These are phyloP conservation scores for Eonycteris spelaea DNA, from an alignment of 2,113 vertebrate genomes.

Conservation along the genomic window DNA sequence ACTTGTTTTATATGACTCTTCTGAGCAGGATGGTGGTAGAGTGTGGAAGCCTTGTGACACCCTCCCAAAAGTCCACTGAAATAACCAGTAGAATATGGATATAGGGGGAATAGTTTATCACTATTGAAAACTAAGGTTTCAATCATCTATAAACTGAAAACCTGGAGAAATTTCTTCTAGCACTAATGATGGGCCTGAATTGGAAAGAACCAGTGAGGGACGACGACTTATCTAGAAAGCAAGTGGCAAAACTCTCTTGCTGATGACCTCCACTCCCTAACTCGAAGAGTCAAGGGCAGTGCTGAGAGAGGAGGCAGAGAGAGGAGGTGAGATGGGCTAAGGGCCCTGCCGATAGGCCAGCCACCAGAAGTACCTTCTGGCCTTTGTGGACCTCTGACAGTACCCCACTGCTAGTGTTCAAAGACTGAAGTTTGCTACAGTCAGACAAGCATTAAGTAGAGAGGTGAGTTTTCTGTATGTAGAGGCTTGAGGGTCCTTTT, in stretches of 20 bases:
- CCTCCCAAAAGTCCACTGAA: not conserved
- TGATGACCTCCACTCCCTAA: not conserved
- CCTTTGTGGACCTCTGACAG: not conserved
- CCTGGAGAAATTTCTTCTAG: not conserved
- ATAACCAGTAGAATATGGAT: not conserved
- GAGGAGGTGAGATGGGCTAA: not conserved
- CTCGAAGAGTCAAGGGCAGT: not conserved
- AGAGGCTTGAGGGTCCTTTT: not conserved
- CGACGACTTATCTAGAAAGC: not conserved
- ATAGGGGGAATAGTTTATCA: not conserved
- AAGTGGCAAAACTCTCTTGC: not conserved
- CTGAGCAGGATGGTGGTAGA: not conserved
- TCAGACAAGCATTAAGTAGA: not conserved
- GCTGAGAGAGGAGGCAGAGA: not conserved
- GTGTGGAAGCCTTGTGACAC: not conserved
- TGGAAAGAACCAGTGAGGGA: not conserved
- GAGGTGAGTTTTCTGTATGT: not conserved
- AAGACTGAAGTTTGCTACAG: not conserved
- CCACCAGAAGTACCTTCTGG: not conserved
- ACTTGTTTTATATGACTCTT: not conserved
- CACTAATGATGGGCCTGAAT: not conserved
- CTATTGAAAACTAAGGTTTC: not conserved
- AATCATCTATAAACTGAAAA: not conserved
- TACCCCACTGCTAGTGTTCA: not conserved
- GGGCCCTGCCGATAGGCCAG: not conserved